These are phyloP conservation scores for Porites evermanni DNA, from an alignment of 92 coral and sea anemone genomes.

Conservation along the genomic window DNA sequence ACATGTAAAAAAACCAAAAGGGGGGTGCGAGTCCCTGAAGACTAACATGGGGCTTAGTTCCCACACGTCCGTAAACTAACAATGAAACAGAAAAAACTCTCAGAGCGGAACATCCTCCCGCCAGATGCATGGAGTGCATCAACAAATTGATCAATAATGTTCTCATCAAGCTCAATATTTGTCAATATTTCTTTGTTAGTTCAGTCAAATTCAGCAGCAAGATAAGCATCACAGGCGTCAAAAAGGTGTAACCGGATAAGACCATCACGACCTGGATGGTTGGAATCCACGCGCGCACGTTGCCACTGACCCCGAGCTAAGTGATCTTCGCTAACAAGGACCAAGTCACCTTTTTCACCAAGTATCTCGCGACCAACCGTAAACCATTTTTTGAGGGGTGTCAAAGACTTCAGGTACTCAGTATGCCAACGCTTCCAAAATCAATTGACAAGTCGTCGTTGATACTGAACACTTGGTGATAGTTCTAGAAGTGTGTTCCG, in stretches of 20 bases:
- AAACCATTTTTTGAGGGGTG: constrained; percentile 43
- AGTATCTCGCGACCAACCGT: constrained; percentile 10
- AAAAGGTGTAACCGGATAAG: constrained; percentile 42
- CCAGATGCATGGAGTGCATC: too few relatives aligned
- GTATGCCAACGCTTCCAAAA: constrained; percentile 57
- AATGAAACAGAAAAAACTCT: too few relatives aligned
- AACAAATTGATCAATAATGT: constrained; percentile 21
- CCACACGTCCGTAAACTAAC: too few relatives aligned
- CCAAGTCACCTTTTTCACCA: constrained; percentile 37
- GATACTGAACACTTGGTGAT: constrained; percentile 39
- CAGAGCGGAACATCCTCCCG: too few relatives aligned
- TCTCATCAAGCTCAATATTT: neutral
- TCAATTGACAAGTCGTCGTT: constrained; percentile 35
- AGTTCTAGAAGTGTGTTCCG: constrained; percentile 38
- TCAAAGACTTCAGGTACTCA: constrained; percentile 52
- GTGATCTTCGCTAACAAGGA: constrained; percentile 45
- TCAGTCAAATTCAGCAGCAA: constrained; percentile 34
- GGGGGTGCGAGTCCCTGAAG: too few relatives aligned
- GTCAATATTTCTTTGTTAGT: neutral
- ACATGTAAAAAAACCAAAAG: too few relatives aligned
- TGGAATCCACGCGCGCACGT: constrained; percentile 35
- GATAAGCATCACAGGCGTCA: constrained; percentile 42
- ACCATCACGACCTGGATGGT: constrained; percentile 33
- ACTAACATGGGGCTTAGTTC: too few relatives aligned
- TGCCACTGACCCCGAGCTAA: constrained; percentile 43